A percentile compares a stretch with the other conserved stretches of the same genome.
Conservation (phyloP, 1,140 invertebrate genomes). For the Drosophila micromelanica region DNA sequence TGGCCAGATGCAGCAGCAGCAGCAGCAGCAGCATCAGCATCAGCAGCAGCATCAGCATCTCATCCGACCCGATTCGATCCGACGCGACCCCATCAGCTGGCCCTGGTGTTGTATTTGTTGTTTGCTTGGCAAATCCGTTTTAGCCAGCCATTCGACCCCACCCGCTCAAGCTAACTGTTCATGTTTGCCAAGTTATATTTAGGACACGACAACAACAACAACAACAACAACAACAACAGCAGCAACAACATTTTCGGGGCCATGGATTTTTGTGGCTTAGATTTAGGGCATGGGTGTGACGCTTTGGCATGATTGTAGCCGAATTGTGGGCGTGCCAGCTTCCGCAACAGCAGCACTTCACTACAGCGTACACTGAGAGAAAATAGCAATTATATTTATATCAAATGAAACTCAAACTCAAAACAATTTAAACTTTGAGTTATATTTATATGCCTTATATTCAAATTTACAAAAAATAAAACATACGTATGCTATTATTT, state of each 20-base stretch:
- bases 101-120: constrained; percentile 8
- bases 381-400: neutral
- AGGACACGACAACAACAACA: constrained; percentile 42
- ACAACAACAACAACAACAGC: constrained; percentile 31
- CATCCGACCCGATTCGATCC: neutral
- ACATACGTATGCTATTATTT: no score
- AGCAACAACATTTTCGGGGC: constrained; percentile 23
- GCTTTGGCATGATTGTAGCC: constrained; percentile 28
- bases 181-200: constrained; percentile 43
- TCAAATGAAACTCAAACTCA: no score
- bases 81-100: constrained; percentile 14
- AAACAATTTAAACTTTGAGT: no score
- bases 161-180: no score
- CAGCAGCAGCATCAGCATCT: constrained; percentile 11
- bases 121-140: constrained; percentile 36
- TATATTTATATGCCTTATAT: no score
- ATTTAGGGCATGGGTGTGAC: constrained; percentile 10
- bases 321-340: constrained; percentile 17
- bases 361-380: constrained; percentile 13
- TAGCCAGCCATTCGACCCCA: neutral
- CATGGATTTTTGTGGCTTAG: constrained; percentile 43
- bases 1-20: constrained; percentile 18
- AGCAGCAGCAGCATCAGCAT: constrained; percentile 20
- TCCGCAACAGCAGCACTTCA: constrained; percentile 10
- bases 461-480: no score